Evolutionary conservation across 2,113 vertebrate species (phyloP).

Genomic region (Microcebus ravelobensis): DNA sequence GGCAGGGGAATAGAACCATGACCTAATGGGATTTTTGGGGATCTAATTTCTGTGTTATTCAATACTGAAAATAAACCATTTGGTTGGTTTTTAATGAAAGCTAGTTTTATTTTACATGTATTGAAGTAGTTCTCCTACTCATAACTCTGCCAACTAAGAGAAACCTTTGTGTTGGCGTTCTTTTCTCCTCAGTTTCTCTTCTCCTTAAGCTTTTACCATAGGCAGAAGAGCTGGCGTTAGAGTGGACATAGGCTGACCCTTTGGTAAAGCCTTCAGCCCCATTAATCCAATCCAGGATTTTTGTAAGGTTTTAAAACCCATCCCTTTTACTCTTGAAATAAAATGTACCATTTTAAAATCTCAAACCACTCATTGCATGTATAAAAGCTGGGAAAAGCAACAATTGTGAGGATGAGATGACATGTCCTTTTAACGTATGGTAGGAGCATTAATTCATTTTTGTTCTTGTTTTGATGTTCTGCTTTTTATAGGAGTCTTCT

Average conservation of each 20-base stretch:
- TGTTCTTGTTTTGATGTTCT: slow-evolving; percentile 44
- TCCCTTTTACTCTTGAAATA: not conserved
- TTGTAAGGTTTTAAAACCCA: not conserved
- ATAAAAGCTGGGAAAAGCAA: not conserved
- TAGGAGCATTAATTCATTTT: not conserved
- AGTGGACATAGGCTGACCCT: not conserved
- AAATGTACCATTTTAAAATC: not conserved
- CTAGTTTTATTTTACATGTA: slow-evolving; percentile 59
- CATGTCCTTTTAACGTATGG: not conserved
- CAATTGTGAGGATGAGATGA: not conserved
- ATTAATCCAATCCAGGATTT: not conserved
- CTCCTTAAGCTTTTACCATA: not conserved
- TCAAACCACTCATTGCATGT: not conserved
- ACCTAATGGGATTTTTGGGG: slow-evolving; percentile 46
- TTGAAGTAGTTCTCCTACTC: slow-evolving; percentile 59
- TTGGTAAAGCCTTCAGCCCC: not conserved
- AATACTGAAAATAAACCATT: slow-evolving; percentile 65
- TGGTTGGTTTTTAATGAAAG: slow-evolving; percentile 62
- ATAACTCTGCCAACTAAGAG: slow-evolving; percentile 37
- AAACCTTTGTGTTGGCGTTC: not conserved
- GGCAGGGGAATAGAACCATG: slow-evolving; percentile 21
- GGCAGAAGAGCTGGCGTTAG: not conserved
- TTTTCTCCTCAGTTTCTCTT: not conserved
- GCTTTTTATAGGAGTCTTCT: slow-evolving; percentile 24
- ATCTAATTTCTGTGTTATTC: slow-evolving; percentile 65